Percentiles rank a stretch among this genome's conserved stretches.
These are phyloP conservation scores for Scaptomyza hsui DNA, from an alignment of 1,140 invertebrate genomes.

Conservation along the genomic window DNA sequence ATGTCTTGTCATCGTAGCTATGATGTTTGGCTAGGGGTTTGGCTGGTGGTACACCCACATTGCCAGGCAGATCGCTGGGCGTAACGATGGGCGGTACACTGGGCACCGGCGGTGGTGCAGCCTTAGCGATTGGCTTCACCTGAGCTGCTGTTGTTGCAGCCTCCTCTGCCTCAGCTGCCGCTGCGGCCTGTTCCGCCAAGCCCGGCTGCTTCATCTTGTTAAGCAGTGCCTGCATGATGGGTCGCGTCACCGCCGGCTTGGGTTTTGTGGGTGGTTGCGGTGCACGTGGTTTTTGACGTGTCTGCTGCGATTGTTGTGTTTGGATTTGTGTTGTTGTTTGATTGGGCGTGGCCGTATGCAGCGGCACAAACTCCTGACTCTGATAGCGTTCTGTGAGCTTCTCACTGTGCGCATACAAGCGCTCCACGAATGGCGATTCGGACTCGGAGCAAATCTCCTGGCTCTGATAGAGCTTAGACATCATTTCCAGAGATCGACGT, in stretches of 20 bases:
- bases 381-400: conserved; percentile 87
- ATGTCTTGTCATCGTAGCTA: conserved; percentile 86
- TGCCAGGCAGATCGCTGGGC: conserved; percentile 69
- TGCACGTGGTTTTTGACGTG: conserved; percentile 62
- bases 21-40: conserved; percentile 87
- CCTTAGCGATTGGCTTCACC: conserved; percentile 10
- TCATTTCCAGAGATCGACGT: conserved; percentile 78
- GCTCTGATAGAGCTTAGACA: conserved; percentile 85
- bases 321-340: conserved; percentile 61
- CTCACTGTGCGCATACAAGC: conserved; percentile 86
- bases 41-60: conserved; percentile 77
- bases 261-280: conserved; percentile 75
- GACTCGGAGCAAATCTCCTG: conserved; percentile 85
- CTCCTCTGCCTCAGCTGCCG: conserved; percentile 64
- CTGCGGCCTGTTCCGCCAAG: conserved; percentile 69
- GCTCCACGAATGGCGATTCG: conserved; percentile 77
- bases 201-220: conserved; percentile 80
- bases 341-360: conserved; percentile 43
- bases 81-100: conserved; percentile 70
- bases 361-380: conserved; percentile 86
- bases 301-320: conserved; percentile 62
- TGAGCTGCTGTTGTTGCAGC: conserved; percentile 14
- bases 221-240: conserved; percentile 77
- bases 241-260: conserved; percentile 73
- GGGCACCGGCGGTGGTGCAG: conserved; percentile 64